These are phyloP conservation scores for Eriocheir sinensis DNA, from an alignment of 1,140 invertebrate genomes.

Conservation along the genomic window DNA sequence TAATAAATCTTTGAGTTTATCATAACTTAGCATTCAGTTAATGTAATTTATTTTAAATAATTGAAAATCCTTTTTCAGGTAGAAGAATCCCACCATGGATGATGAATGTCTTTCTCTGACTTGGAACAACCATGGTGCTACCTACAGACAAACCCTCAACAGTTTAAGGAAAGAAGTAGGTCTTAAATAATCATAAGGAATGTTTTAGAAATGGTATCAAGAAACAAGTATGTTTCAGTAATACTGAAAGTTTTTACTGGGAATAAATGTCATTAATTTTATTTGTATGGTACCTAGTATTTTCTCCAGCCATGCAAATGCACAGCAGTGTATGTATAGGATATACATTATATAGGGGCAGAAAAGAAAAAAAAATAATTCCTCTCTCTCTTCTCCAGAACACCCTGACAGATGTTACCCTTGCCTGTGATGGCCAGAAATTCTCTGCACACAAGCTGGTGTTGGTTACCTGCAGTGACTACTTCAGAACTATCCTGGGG, in stretches of 20 bases:
- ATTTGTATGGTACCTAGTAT: background rate
- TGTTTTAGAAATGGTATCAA: background rate
- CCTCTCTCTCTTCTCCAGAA: slow-evolving; percentile 71
- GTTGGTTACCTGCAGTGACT: slow-evolving; percentile 94
- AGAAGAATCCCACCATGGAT: slow-evolving; percentile 64
- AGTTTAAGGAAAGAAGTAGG: slow-evolving; percentile 71
- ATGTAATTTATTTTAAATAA: no score
- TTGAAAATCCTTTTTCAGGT: background rate
- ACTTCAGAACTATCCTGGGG: slow-evolving; percentile 94
- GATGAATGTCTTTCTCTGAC: slow-evolving; percentile 78
- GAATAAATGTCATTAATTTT: background rate
- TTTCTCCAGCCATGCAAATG: background rate
- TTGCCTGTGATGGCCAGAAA: slow-evolving; percentile 94
- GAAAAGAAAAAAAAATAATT: background rate
- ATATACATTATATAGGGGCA: background rate
- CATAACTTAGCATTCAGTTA: no score
- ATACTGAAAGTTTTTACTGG: background rate
- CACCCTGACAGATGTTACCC: slow-evolving; percentile 87
- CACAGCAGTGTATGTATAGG: background rate
- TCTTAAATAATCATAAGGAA: background rate
- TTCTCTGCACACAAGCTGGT: slow-evolving; percentile 97
- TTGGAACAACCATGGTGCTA: slow-evolving; percentile 79
- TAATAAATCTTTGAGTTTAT: no score
- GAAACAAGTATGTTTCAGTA: background rate
- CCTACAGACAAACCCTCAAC: slow-evolving; percentile 76